phyloP scores from a whole-genome alignment of 2,888 invertebrate genomes.

The Aromia moschata region DNA sequence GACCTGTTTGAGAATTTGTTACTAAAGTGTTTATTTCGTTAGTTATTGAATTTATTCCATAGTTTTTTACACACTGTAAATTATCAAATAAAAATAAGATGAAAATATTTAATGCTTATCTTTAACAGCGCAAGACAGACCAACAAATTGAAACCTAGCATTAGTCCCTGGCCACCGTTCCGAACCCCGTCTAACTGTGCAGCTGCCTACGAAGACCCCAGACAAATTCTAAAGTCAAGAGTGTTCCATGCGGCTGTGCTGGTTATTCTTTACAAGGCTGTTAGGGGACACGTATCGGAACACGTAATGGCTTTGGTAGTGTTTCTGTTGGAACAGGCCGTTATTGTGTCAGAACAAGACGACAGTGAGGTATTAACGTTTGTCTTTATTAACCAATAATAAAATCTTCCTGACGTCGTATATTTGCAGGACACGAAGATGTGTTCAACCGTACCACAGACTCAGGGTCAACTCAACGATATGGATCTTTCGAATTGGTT shows the following conservation, averaged over 20 bases:
- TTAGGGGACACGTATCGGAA: constrained; percentile 82
- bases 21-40: too few species aligned
- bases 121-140: constrained; percentile 53
- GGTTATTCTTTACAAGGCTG: constrained; percentile 85
- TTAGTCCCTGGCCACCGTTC: constrained; percentile 80
- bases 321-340: constrained; percentile 87
- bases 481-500: constrained; percentile 74
- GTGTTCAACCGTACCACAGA: constrained; percentile 58
- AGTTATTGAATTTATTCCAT: too few species aligned
- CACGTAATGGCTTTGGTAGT: constrained; percentile 87
- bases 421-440: constrained; percentile 60
- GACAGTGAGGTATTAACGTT: constrained; percentile 56
- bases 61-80: too few species aligned
- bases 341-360: constrained; percentile 64
- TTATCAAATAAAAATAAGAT: too few species aligned
- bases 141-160: constrained; percentile 57
- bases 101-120: too few species aligned
- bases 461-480: constrained; percentile 61
- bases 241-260: constrained; percentile 80
- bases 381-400: not conserved
- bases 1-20: too few species aligned
- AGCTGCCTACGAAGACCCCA: constrained; percentile 74
- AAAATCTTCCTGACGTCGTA: too few species aligned
- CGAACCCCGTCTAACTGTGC: constrained; percentile 74
- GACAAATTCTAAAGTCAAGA: constrained; percentile 68